A percentile compares a stretch with the other conserved stretches of the same genome.
These are phyloP conservation scores for Aspidiotus destructor DNA, from an alignment of 2,888 invertebrate genomes.

Conservation along the genomic window DNA sequence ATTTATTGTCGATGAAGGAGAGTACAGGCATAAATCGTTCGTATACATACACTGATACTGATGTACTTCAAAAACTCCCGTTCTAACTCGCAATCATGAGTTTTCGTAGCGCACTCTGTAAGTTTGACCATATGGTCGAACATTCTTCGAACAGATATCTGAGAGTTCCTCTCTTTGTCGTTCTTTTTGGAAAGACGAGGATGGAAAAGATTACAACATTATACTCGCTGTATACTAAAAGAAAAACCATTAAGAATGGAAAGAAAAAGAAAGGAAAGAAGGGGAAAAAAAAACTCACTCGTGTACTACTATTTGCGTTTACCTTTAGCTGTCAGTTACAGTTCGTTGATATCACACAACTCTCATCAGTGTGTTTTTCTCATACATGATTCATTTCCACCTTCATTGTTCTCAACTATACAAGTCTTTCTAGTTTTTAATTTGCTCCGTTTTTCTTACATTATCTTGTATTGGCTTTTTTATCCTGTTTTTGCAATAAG, in stretches of 20 bases:
- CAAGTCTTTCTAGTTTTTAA: slow-evolving; percentile 17
- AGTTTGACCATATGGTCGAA: slow-evolving; percentile 32
- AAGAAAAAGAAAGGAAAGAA: slow-evolving; percentile 11
- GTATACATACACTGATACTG: neutral
- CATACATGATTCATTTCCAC: slow-evolving; percentile 33
- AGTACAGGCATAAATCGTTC: too few species aligned
- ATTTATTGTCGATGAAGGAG: too few species aligned
- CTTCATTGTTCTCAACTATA: slow-evolving; percentile 25
- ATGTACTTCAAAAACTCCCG: slow-evolving; percentile 27
- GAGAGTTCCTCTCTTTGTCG: slow-evolving; percentile 17
- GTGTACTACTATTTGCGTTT: slow-evolving; percentile 28
- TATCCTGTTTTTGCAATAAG: neutral
- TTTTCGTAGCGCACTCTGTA: slow-evolving; percentile 25
- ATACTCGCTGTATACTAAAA: neutral
- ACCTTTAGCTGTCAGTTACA: slow-evolving; percentile 29
- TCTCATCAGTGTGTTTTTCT: slow-evolving; percentile 32
- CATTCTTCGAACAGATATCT: slow-evolving; percentile 21
- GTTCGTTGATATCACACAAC: slow-evolving; percentile 32
- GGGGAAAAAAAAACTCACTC: slow-evolving; percentile 24
- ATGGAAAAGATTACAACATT: neutral
- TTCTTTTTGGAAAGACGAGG: neutral
- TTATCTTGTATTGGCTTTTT: slow-evolving; percentile 4
- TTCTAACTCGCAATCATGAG: slow-evolving; percentile 14
- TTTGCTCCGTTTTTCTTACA: slow-evolving; percentile 28
- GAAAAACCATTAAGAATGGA: neutral